Evolutionary conservation across 2,113 vertebrate genomes (phyloP).

Genomic region (Sinocyclocheilus grahami): DNA sequence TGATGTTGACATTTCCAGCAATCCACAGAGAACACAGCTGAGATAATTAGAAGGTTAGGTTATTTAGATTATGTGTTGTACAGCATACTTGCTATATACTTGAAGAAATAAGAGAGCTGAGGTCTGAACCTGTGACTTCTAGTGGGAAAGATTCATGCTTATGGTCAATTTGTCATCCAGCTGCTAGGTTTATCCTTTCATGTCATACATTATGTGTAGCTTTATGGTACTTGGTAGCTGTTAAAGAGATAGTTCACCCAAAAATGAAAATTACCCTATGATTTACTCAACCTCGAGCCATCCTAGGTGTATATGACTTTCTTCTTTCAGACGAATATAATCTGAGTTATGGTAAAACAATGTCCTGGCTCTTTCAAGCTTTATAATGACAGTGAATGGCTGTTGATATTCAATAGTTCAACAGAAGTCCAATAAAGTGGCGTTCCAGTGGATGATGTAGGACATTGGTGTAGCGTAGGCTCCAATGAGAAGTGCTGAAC

Average conservation of each 20-base stretch:
- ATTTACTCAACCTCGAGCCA: no score
- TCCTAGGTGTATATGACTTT: no score
- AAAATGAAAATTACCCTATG: no score
- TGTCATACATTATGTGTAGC: not conserved
- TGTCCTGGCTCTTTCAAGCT: no score
- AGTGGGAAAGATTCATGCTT: not conserved
- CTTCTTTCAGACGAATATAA: no score
- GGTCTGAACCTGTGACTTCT: not conserved
- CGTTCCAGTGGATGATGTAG: no score
- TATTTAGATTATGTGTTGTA: constrained; percentile 4
- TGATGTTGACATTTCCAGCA: not conserved
- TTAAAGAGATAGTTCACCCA: not conserved
- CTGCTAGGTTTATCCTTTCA: not conserved
- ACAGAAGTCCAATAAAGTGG: no score
- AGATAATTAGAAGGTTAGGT: constrained; percentile 15
- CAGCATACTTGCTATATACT: not conserved
- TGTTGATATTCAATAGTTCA: no score
- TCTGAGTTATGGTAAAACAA: no score
- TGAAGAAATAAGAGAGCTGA: not conserved
- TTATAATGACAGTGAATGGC: no score
- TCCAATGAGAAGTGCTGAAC: no score
- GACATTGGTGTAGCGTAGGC: no score
- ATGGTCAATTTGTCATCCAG: not conserved
- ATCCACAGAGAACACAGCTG: not conserved
- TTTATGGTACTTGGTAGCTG: not conserved